These are phyloP conservation scores for Polymixis lichenea DNA, from an alignment of 2,888 invertebrate genomes.

Conservation along the genomic window DNA sequence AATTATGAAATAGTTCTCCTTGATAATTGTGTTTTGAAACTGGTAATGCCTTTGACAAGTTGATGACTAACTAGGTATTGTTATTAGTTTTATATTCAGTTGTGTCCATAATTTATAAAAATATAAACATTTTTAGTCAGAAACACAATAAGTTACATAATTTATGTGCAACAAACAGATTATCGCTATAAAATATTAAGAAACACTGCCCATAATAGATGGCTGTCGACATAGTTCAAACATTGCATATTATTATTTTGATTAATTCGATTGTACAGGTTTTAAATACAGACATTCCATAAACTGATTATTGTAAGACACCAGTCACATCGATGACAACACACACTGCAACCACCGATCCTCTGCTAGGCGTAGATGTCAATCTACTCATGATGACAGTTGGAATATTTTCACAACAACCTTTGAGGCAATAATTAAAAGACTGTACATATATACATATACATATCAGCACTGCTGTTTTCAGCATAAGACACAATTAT, in stretches of 20 bases:
- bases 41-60: slow-evolving; percentile 8
- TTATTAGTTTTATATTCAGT: slow-evolving; percentile 8
- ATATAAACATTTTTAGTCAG: too few species aligned
- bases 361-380: not conserved
- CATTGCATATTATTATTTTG: not conserved
- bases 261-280: not conserved
- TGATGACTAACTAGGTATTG: slow-evolving; percentile 6
- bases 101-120: slow-evolving; percentile 26
- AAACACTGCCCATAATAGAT: slow-evolving; percentile 20
- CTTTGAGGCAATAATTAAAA: not conserved
- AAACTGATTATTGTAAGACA: not conserved
- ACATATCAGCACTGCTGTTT: not conserved
- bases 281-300: not conserved
- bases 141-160: slow-evolving; percentile 4
- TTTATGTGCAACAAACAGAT: slow-evolving; percentile 38
- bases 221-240: slow-evolving; percentile 15
- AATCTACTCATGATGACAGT: not conserved
- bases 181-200: slow-evolving; percentile 30
- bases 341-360: slow-evolving; percentile 6
- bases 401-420: not conserved
- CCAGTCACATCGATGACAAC: not conserved
- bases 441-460: not conserved
- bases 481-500: not conserved
- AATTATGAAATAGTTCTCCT: slow-evolving; percentile 61
- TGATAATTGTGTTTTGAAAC: slow-evolving; percentile 36